Conservation (phyloP, 2,113 vertebrate species). For the Emydura subglobosa region DNA sequence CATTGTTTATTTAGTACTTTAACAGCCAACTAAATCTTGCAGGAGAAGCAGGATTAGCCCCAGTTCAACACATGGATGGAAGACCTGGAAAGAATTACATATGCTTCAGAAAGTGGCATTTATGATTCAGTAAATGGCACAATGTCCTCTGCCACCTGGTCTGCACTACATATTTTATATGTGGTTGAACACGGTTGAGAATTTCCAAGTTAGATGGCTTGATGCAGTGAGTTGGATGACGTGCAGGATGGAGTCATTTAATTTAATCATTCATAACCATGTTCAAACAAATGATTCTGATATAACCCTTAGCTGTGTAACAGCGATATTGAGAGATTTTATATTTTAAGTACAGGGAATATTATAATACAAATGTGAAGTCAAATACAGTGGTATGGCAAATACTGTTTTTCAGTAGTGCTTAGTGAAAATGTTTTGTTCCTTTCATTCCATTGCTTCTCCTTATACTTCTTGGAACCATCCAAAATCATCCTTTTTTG, state of each 20-base stretch:
- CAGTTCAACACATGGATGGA: background rate
- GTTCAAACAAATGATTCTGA: background rate
- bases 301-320: background rate
- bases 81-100: fast-evolving
- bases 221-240: background rate
- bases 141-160: background rate
- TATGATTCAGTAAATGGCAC: background rate
- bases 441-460: conserved; percentile 58
- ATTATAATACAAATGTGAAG: conserved; percentile 14
- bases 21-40: fast-evolving
- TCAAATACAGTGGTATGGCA: conserved; percentile 63
- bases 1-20: background rate
- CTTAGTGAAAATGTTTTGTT: background rate
- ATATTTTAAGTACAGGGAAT: background rate
- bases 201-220: fast-evolving
- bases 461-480: background rate
- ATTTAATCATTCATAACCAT: background rate
- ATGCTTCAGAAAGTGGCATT: background rate
- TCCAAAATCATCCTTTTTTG: conserved; percentile 25
- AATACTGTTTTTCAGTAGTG: conserved; percentile 32
- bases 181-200: fast-evolving
- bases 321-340: background rate
- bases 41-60: background rate
- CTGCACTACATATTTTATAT: background rate
- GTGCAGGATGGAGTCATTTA: background rate